Evolutionary conservation across 1,140 invertebrate species (phyloP), one percentile per base, ranked within the genome.

Genomic region (Lineus longissimus): DNA sequence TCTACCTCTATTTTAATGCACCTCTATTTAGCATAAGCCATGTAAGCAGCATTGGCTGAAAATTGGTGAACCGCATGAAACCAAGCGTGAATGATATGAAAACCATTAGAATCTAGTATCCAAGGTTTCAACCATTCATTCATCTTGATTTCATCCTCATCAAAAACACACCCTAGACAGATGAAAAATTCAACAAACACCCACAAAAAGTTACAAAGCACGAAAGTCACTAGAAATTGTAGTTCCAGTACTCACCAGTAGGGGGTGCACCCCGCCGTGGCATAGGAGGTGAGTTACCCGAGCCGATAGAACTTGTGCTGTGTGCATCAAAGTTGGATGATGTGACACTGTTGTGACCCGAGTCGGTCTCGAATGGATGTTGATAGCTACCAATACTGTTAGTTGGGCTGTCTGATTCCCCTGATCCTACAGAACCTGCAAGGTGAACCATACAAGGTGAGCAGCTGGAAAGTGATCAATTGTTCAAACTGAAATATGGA

Each of bases 341-440:
- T 78, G 90, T 70, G 41, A 71, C 67, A 43, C 69, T 60, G 59
- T 68, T 57, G 64, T 75, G 90, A 73, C 91, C 91, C 72, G 91
- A 92, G 83, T 94, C 84, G 15, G 77, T 81, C 58, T 83, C 83
- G 57, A 76, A 73, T 22, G 69, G 63, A 40, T 62, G 60, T 55
- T 68, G 65, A 33, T 62, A 66, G 61, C 69, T 71, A 41, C 64
- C 61, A 19, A 65, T 63, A 56, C 71, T 73, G 41, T 68, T 68
- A n/a, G 76, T 73, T 0, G 74, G 73, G 58, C 70, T 73, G 23
- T 66, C 64, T 25, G 76, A 75, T 54, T 83, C 91, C 78, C 88
- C 91, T 68, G 90, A 92, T 65, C 90, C 91, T 67, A 91, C 87
- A 59, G 91, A 92, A 77, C 90, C 90, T 88, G 70, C 25, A 74